phyloP scores from a whole-genome alignment of 1,140 invertebrate species.

The Drosophila kurseongensis region DNA sequence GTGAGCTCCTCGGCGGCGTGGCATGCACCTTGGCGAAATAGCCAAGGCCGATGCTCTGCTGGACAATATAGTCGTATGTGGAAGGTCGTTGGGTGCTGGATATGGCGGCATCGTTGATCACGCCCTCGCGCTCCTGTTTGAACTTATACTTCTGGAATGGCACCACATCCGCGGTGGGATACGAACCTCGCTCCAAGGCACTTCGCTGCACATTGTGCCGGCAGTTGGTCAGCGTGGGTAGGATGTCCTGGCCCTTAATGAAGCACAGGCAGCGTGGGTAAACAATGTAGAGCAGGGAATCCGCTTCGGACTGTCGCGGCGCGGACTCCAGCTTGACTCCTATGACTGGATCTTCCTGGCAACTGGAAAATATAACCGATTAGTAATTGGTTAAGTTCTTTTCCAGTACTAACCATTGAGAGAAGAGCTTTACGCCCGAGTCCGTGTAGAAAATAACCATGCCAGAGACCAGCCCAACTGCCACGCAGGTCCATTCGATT shows the following conservation, averaged over 20 bases:
- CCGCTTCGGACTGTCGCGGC: conserved; percentile 88
- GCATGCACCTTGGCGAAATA: conserved; percentile 87
- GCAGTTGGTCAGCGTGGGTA: conserved; percentile 85
- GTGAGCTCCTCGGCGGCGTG: conserved; percentile 90
- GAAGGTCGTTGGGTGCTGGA: conserved; percentile 91
- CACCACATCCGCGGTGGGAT: conserved; percentile 74
- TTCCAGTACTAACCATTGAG: conserved; percentile 87
- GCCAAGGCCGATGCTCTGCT: conserved; percentile 80
- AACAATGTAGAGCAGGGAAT: conserved; percentile 90
- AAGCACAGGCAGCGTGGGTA: conserved; percentile 92
- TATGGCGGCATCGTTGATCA: conserved; percentile 91
- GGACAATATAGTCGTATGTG: conserved; percentile 94
- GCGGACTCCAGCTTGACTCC: conserved; percentile 93
- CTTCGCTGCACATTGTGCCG: conserved; percentile 70
- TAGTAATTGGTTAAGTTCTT: not conserved
- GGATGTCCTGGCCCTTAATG: conserved; percentile 93
- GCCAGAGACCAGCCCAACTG: conserved; percentile 94
- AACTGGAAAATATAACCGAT: conserved; percentile 46
- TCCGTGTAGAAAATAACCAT: conserved; percentile 95
- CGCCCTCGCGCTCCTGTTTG: conserved; percentile 88
- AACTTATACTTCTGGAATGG: conserved; percentile 94
- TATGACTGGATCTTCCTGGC: conserved; percentile 92
- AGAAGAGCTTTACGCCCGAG: conserved; percentile 91
- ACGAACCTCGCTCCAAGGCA: conserved; percentile 41
- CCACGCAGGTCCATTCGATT: conserved; percentile 96